These are phyloP conservation scores for Dasypus novemcinctus DNA, from an alignment of 2,113 vertebrate genomes.

Conservation along the genomic window DNA sequence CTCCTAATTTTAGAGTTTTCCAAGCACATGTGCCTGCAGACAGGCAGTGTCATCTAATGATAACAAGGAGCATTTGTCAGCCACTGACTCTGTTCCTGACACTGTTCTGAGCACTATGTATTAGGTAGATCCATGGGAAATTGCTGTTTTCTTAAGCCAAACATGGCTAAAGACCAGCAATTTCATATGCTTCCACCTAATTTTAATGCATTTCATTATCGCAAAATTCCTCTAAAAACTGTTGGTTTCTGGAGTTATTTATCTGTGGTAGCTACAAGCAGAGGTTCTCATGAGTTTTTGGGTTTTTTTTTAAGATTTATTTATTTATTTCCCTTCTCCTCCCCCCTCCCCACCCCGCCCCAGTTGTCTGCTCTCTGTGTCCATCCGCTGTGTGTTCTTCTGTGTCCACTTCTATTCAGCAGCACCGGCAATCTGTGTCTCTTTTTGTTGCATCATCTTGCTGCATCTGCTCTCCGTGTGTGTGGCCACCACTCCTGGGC, in stretches of 20 bases:
- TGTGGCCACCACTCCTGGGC: too few species aligned
- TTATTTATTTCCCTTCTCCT: too few species aligned
- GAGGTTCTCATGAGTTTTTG: background rate
- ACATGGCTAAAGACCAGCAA: background rate
- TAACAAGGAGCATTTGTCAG: accelerated
- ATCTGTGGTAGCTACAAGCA: background rate
- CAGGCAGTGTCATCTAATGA: background rate
- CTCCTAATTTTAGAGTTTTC: accelerated
- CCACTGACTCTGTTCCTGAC: background rate
- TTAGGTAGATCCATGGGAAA: background rate
- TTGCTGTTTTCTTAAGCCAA: background rate
- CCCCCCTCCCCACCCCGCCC: too few species aligned
- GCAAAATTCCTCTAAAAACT: background rate
- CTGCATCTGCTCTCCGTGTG: too few species aligned
- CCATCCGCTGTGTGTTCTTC: too few species aligned
- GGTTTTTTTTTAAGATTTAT: too few species aligned
- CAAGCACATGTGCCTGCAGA: background rate
- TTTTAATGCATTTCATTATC: background rate
- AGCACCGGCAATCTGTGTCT: too few species aligned
- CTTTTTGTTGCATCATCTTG: too few species aligned
- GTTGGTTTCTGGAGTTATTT: background rate
- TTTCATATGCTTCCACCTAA: background rate
- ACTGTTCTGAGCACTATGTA: background rate
- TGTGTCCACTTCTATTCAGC: too few species aligned
- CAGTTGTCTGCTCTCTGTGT: too few species aligned